Base-by-base conservation (phyloP, 2,113 vertebrate genomes). In the Burhinus bistriatus region DNA sequence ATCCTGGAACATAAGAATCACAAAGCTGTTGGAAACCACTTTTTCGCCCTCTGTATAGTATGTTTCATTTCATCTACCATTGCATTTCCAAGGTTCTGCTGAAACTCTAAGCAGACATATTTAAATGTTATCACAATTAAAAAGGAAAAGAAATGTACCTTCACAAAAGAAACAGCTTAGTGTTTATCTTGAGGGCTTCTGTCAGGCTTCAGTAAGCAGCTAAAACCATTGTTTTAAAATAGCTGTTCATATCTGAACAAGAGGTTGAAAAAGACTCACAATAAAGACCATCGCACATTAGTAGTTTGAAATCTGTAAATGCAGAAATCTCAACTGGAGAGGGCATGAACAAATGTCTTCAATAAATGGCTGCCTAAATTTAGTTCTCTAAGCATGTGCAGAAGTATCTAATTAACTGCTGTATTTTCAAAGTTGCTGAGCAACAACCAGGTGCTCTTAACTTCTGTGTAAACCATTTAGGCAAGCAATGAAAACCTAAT, bases 391-490 rank as follows among this genome's bases (percentile, higher is more conserved):
- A 73, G 44, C 20, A 34, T 55, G 18, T 80, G 45, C 20, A 81
- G 23, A 87, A 75, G 12, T 59, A 70, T 78, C 44, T 91, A 88
- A 92, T 91, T 90, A 94, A 45, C 19, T 80, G 27, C 30, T 40
- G 8, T 66, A 58, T 94, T 95, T 91, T 80, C 59, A 90, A 93
- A 96, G 58, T 54, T 83, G 42, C 36, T 77, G 45, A 93, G 68
- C 51, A 90, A 49, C 45, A 76, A 72, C 45, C 25, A 54, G 34
- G 36, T 61, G 27, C 40, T 89, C 49, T 70, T 80, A 78, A 89
- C 22, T 83, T 94, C 52, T 54, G 18, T 29, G 40, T 70, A 92
- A 86, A 83, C 25, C 20, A 51, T 58, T 91, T 77, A 95, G 36
- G 36, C 15, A 73, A 79, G 9, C 15, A 80, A 58, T 32, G 19